Evolutionary conservation across 1,140 invertebrate genomes (phyloP), one percentile per base, ranked within the genome.

Genomic region (Drosophila albomicans): DNA sequence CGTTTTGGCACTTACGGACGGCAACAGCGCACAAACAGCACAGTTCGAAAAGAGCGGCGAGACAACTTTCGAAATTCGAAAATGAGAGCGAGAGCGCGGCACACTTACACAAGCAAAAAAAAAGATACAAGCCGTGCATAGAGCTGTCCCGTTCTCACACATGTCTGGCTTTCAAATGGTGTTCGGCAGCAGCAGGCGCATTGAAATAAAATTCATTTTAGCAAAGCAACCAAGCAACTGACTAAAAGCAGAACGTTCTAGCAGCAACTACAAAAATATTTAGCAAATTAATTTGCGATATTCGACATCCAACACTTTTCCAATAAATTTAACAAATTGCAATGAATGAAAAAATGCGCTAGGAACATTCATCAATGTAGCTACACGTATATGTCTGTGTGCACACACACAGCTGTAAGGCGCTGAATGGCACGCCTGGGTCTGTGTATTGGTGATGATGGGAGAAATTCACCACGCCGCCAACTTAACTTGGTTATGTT

Each of bases 41-140:
- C 66, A 59, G 62, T 52, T 69, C 79, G 59, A 63, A 74, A 48
- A 70, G 72, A 75, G 72, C 68, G 56, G 56, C 73, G 48, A 81
- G 61, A 67, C 76, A 75, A 78, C 54, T 82, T 87, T 87, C 84
- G 85, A 89, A 88, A 35, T 89, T 88, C 84, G 84, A 88, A 88
- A 80, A 64, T 70, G 51, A 66, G 56, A 61, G 65, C 43, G 45
- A 61, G 45, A 41, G 28, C 20, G 52, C 20, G 73, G 35, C 61
- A 66, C 35, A 52, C 49, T 45, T 52, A 74, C 56, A 58, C 51
- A 70, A 57, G 57, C 45, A 43, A 30, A 73, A 8, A 20, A 41
- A 49, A 69, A 7, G n/a, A 70, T 61, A 49, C 30, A 49, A 15
- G 32, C 10, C 10, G 6, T 4, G 13, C 46, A 70, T 79, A 82